Evolutionary conservation across 1,140 invertebrate genomes (phyloP), one percentile per base, ranked within the genome.

Genomic region (Paraescarpia echinospica): DNA sequence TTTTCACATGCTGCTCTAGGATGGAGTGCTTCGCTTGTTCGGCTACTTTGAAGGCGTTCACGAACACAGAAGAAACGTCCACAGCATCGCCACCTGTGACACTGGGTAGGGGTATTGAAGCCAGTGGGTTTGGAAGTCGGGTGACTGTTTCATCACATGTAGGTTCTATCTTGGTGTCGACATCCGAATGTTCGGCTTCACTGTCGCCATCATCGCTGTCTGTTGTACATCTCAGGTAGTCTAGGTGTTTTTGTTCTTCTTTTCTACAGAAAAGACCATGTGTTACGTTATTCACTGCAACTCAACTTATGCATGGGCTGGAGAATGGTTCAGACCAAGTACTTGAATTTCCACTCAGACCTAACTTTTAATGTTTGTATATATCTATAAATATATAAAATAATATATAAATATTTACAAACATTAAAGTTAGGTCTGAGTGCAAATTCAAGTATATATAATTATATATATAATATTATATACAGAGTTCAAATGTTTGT

Each of bases 1-100:
- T 98, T 97, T 99, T 98, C 0, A 99, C 98, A 96, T 99, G 98
- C 94, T 98, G 98, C 95, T 99, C 98, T 22, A 99, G 96, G 91
- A 98, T 97, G 2, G 98, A 98, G 92, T 97, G 97, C 95, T 99
- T 98, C 8, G 98, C 98, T 94, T 97, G 97, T 95, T 99, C 98
- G n/a, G 97, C 98, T 95, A 98, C 97, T n/a, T 97, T 97, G 95
- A 98, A 99, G 27, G 98, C 98, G 97, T 99, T 99, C 35, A 97
- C 97, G 96, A 99, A 99, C 5, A 99, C 98, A 1, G 97, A 98
- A 92, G 96, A 59, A 35, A 41, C 90, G 33, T 31, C 33, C 1
- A 6, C 34, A 34, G 31, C 14, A 34, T 41, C 35, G 90, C n/a
- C n/a, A 22, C 18, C 90, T 0, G 34, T 41, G 2, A 34, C 34